Conservation (phyloP, 2,113 vertebrate species). For the Atractosteus spatula region DNA sequence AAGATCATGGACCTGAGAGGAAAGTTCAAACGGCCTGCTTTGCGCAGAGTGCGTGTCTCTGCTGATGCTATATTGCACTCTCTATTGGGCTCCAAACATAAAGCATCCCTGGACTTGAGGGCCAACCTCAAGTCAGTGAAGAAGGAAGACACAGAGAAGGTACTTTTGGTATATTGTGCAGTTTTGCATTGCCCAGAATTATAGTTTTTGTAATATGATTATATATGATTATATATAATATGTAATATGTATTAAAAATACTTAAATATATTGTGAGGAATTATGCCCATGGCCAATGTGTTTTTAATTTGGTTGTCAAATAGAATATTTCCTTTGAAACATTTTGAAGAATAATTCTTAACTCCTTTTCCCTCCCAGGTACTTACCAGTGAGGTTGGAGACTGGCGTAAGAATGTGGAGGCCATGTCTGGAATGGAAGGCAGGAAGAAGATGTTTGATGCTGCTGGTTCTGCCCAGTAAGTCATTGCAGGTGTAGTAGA, state of each 20-base stretch:
- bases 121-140: constrained; percentile 97
- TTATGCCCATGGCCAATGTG: too few species aligned
- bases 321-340: too few species aligned
- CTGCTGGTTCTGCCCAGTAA: constrained; percentile 60
- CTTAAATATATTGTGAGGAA: too few species aligned
- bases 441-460: constrained; percentile 98
- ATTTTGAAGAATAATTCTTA: too few species aligned
- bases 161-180: constrained; percentile 19
- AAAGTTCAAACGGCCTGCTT: constrained; percentile 91
- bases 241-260: too few species aligned
- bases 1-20: constrained; percentile 92
- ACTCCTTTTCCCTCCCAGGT: constrained; percentile 61
- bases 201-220: not conserved
- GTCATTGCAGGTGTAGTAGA: not conserved
- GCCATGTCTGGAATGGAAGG: constrained; percentile 99
- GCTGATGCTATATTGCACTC: constrained; percentile 96
- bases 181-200: too few species aligned
- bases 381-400: constrained; percentile 81
- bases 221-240: not conserved
- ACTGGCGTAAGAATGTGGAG: constrained; percentile 98
- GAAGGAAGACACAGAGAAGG: constrained; percentile 96
- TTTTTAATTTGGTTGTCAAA: too few species aligned
- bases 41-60: constrained; percentile 89
- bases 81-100: constrained; percentile 96
- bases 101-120: constrained; percentile 94